A percentile compares a stretch with the other conserved stretches of the same genome.
These are phyloP conservation scores for Timema cristinae DNA, from an alignment of 2,888 invertebrate species.

Conservation along the genomic window DNA sequence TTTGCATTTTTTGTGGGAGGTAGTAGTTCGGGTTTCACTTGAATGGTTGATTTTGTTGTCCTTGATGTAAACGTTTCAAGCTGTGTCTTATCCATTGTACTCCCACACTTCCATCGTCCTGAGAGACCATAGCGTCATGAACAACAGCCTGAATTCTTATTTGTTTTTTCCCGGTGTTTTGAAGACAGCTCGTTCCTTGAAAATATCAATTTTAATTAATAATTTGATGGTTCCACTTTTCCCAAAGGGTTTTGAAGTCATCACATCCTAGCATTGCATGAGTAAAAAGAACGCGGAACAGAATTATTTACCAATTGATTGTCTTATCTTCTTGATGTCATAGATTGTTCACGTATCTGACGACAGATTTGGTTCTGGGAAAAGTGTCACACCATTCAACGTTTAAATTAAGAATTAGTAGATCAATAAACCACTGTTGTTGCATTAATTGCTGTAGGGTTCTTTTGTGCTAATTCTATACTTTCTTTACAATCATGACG, in stretches of 20 bases:
- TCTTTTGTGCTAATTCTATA: background rate
- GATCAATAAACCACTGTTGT: background rate
- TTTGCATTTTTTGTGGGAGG: conserved; percentile 8
- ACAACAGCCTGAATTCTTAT: background rate
- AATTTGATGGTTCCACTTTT: background rate
- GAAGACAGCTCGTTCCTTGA: background rate
- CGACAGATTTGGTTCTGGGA: background rate
- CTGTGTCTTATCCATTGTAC: background rate
- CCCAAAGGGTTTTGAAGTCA: background rate
- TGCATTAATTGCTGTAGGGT: background rate
- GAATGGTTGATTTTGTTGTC: background rate
- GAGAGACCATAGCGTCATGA: background rate
- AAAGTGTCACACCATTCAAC: background rate
- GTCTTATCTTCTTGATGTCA: background rate
- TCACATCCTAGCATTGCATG: background rate
- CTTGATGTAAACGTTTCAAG: background rate
- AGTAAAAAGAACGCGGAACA: conserved; percentile 1
- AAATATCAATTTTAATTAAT: background rate
- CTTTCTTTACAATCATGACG: conserved; percentile 8
- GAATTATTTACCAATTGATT: background rate
- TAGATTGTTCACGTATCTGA: background rate
- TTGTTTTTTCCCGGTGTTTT: background rate
- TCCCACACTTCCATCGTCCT: background rate
- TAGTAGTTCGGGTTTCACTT: background rate
- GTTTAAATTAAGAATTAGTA: background rate